These are phyloP conservation scores for fruit fly (Drosophila melanogaster) DNA, from an alignment of 1,140 invertebrate genomes.

Conservation along the genomic window Release_6_plus_ISO1_MT NC_004354.4:4365001-4365500, in stretches of 20 bases:
- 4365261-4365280: constrained; percentile 8
- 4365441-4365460: too few species aligned
- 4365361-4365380: constrained; percentile 43
- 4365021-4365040: constrained; percentile 5
- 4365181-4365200: constrained; percentile 11
- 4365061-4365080: constrained; percentile 37
- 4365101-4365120: not conserved
- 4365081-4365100: constrained; percentile 16
- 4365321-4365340: constrained; percentile 23
- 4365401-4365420: constrained; percentile 38
- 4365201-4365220: constrained; percentile 17
- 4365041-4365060: constrained; percentile 39
- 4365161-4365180: constrained; percentile 20
- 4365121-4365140: constrained; percentile 10
- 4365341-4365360: constrained; percentile 33
- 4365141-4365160: constrained; percentile 11
- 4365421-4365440: too few species aligned
- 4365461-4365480: too few species aligned
- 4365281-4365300: constrained; percentile 22
- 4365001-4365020: not conserved
- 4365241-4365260: constrained; percentile 16
- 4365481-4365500: too few species aligned
- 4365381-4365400: constrained; percentile 53
- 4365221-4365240: constrained; percentile 31
- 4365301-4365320: constrained; percentile 15